A percentile compares a stretch with the other conserved stretches of the same genome.
Evolutionary conservation across 2,797 vertebrate genomes (phyloP).

Genomic region (Gallinago stenura): DNA sequence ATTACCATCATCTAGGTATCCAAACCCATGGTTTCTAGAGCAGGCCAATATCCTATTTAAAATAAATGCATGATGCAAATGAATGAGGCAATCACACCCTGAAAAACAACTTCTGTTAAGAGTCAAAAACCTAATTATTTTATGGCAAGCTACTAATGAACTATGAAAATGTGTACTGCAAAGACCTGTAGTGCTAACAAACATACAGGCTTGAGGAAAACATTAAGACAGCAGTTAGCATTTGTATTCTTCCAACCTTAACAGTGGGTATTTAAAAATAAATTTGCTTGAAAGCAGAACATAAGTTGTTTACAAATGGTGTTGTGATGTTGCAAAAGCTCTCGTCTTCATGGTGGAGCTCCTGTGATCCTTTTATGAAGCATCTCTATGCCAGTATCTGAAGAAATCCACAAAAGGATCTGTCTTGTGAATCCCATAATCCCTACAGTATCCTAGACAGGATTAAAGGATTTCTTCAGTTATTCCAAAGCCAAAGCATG

Average conservation of each 20-base stretch:
- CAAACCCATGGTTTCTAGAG: neutral
- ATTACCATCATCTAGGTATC: neutral
- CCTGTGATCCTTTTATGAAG: neutral
- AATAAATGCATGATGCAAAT: neutral
- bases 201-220: neutral
- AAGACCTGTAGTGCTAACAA: neutral
- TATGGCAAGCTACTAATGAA: neutral
- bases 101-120: neutral
- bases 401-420: neutral
- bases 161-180: neutral
- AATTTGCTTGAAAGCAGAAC: neutral
- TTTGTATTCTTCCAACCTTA: neutral
- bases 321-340: neutral
- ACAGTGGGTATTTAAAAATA: neutral
- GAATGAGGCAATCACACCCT: neutral
- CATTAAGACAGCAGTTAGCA: neutral
- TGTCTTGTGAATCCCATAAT: neutral
- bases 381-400: neutral
- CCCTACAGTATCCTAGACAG: neutral
- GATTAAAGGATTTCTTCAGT: neutral
- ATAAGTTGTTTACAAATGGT: neutral
- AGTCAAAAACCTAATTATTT: neutral
- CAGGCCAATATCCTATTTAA: neutral
- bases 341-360: neutral
- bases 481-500: neutral